A percentile compares a stretch with the other conserved stretches of the same genome.
Conservation (phyloP, 2,113 vertebrate genomes). For the western clawed frog (Xenopus tropicalis) region DNA sequence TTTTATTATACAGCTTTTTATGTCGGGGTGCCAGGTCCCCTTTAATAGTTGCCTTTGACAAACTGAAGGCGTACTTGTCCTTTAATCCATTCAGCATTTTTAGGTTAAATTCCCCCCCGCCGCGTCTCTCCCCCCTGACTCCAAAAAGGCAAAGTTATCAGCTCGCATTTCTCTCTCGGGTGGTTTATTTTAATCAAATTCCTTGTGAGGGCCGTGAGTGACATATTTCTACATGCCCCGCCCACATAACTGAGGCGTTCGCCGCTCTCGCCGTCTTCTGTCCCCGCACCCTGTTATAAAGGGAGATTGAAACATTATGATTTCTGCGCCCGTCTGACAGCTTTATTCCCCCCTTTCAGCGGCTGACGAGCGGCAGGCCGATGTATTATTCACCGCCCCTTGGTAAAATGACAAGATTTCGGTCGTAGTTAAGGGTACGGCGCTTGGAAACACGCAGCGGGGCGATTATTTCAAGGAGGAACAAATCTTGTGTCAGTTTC, state of each 20-base stretch:
- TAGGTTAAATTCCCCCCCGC: background rate
- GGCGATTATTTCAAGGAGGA: background rate
- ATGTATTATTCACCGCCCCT: conserved; percentile 7
- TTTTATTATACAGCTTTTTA: too few relatives aligned
- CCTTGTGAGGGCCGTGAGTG: conserved; percentile 2
- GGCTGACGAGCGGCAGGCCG: conserved; percentile 1
- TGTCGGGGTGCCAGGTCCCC: too few relatives aligned
- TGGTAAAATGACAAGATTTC: conserved; percentile 11
- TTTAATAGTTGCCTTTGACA: too few relatives aligned
- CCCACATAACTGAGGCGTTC: background rate
- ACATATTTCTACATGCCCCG: background rate
- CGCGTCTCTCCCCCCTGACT: background rate
- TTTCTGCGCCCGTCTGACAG: conserved; percentile 3
- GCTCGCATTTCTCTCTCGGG: background rate
- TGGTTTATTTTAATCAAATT: conserved; percentile 14
- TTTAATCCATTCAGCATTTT: background rate
- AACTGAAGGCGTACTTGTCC: background rate
- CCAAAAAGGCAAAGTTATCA: background rate
- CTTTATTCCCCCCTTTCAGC: conserved; percentile 11
- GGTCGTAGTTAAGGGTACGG: background rate
- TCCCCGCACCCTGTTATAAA: conserved; percentile 1
- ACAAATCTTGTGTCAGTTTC: background rate
- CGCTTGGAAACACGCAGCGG: background rate
- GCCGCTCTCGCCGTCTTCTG: background rate
- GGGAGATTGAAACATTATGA: conserved; percentile 6